Base-by-base conservation (phyloP, 2,888 invertebrate genomes). In the Colletes collaris region DNA sequence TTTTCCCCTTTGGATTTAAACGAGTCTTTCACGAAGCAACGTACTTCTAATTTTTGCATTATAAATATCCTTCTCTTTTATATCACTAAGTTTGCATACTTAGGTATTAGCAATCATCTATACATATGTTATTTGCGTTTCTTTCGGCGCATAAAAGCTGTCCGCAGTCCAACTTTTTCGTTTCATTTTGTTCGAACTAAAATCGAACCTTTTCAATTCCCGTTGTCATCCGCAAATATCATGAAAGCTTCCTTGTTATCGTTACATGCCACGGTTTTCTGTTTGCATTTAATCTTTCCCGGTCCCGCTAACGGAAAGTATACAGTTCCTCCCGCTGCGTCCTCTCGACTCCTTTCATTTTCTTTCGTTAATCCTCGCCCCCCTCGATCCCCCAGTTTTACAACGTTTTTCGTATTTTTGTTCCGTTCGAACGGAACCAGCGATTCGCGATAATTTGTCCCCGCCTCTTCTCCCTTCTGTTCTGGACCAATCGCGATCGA, bases 201-300 rank as follows among this genome's bases (percentile, higher is more conserved):
- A 16, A 40, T 10, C 44, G 44, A 46, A 8, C 1, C 44, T 10
- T 8, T 8, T 1, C 8, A 8, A 10, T 46, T 8, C 44, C 44
- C 44, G 44, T 46, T 8, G 44, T 10, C 8, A 46, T 46, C 10
- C 10, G 8, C 44, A 8, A 7, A 10, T 8, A 7, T 8, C 7
- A 8, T 8, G 27, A 4, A 49, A 13, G n/a, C 13, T 13, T 7
- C 19, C 27, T 49, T 46, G 27, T 35, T 62, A 49, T 16, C 62
- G n/a, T 27, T 8, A 10, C 44, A 46, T 8, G 44, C 73, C 79
- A 84, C 87, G 85, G 83, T 83, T 86, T 87, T 83, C 83, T 88
- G 89, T 89, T 90, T 90, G 85, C 85, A 81, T 89, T 90, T 87
- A 89, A 90, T 90, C 87, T 86, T 78, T 81, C 72, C 77, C 69